These are phyloP conservation scores for Zeus faber DNA, from an alignment of 2,113 vertebrate species.

Conservation along the genomic window DNA sequence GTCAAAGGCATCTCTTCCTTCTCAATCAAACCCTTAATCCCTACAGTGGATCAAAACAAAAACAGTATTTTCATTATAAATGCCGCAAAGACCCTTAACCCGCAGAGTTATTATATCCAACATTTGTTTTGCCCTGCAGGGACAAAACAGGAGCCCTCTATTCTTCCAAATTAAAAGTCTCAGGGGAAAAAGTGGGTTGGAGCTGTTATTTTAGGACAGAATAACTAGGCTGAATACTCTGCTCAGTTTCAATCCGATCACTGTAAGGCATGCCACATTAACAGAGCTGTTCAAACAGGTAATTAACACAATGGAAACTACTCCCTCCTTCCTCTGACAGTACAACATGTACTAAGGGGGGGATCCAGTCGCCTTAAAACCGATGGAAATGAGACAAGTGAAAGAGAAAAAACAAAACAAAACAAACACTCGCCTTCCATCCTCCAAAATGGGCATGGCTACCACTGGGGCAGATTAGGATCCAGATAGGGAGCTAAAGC, in stretches of 20 bases:
- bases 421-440: no score
- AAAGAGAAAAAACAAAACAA: no score
- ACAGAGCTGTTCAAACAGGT: background rate
- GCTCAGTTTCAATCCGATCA: background rate
- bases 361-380: no score
- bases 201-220: background rate
- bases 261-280: no score
- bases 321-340: background rate
- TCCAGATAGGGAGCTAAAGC: background rate
- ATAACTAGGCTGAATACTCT: background rate
- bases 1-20: constrained; percentile 2
- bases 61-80: no score
- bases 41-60: no score
- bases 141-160: no score
- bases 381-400: no score
- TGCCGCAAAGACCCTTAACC: no score
- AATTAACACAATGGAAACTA: background rate
- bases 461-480: background rate
- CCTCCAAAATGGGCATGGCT: background rate
- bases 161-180: background rate
- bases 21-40: constrained; percentile 1
- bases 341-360: background rate
- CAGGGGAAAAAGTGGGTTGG: background rate
- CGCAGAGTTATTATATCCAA: no score
- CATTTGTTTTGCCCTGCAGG: no score